Conservation (phyloP, 2,797 vertebrate genomes). For the Cryptoblepharus egeriae region DNA sequence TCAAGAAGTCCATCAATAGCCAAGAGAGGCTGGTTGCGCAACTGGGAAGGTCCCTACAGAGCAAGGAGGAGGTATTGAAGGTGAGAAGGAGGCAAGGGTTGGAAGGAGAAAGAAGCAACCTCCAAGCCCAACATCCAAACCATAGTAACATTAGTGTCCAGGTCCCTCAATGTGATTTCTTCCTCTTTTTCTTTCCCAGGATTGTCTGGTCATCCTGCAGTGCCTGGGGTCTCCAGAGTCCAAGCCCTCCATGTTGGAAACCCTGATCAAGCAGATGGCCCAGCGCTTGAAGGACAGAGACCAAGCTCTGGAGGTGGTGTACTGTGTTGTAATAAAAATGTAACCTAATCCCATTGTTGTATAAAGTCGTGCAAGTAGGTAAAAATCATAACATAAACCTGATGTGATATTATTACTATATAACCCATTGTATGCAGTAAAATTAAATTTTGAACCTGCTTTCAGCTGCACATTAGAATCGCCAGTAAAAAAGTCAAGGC, state of each 20-base stretch:
- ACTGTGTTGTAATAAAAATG: too few relatives aligned
- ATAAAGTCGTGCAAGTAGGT: too few relatives aligned
- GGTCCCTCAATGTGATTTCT: neutral
- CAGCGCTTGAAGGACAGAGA: conserved; percentile 30
- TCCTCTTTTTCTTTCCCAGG: conserved; percentile 26
- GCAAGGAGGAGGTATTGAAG: conserved; percentile 53
- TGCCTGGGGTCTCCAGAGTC: neutral
- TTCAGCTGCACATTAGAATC: too few relatives aligned
- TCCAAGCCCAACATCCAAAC: too few relatives aligned
- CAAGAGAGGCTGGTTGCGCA: conserved; percentile 30
- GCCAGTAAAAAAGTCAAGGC: too few relatives aligned
- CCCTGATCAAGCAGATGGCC: conserved; percentile 24
- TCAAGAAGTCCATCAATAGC: neutral
- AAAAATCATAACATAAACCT: too few relatives aligned
- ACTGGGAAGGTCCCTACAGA: conserved; percentile 28
- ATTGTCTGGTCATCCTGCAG: conserved; percentile 38
- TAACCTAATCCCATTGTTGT: too few relatives aligned
- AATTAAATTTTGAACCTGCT: too few relatives aligned
- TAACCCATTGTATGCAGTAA: too few relatives aligned
- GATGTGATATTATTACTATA: too few relatives aligned
- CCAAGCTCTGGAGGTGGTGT: conserved; percentile 27
- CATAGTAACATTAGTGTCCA: neutral
- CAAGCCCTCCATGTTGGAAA: neutral
- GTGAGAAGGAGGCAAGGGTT: neutral
- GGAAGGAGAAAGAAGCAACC: too few relatives aligned